Base-by-base conservation (phyloP, 1,140 invertebrate species). In the Drosophila parabipectinata region DNA sequence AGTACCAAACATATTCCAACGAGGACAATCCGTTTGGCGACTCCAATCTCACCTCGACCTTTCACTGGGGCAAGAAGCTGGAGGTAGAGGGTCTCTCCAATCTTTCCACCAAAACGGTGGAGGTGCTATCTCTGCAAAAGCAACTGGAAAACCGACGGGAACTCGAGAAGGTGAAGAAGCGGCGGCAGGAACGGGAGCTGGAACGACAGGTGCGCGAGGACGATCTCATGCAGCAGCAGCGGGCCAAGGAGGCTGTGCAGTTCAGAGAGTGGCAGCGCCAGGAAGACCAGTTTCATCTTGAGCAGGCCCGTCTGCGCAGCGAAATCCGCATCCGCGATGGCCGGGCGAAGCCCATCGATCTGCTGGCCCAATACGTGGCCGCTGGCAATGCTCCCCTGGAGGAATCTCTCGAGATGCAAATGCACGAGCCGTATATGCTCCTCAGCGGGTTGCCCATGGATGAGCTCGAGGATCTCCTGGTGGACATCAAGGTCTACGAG, bases 21-120 rank as follows among this genome's bases (percentile, higher is more conserved):
- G 96, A 96, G 21, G 98, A 99, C 92, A 99, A 99, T 93, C 99
- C 99, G 0, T 99, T 99, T 93, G 98, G 99, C 2, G 99, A 99
- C 94, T 97, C 96, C 9, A 97, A 98, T 91, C 93, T 99, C 6
- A 93, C 97, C 1, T 95, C 97, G 15, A 98, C 97, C 0, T 99
- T 99, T 93, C 96, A 99, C 4, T 99, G 99, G 99, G 94, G 94
- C 1, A 99, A 99, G 91, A 99, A 99, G 92, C 93, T 99, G 32
- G 96, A 98, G 72, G 98, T 98, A 82, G 98, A 99, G 92, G 99
- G 98, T 6, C 93, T 98, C 7, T 94, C 95, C 44, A 84, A 91
- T 79, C 94, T 98, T 0, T 95, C 94, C 18, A 93, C 94, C 57
- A 96, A 98, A 72, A 96, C 98, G 82, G 93, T 99, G 6, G 97